phyloP scores from a whole-genome alignment of 2,797 vertebrate species.

The Syndactyla subalaris region DNA sequence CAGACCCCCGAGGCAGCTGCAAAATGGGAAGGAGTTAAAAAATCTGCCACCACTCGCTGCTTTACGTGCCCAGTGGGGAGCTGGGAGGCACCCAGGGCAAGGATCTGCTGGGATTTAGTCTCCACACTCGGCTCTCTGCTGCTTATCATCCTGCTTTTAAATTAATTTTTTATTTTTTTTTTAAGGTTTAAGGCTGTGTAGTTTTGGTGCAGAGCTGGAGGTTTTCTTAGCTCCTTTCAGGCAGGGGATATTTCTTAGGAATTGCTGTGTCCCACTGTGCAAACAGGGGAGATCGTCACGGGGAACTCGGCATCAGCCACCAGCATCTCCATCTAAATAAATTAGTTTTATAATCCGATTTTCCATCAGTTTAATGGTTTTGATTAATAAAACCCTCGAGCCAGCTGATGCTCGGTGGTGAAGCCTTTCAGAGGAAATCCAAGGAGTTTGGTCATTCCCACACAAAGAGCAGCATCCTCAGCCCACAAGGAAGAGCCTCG shows the following conservation, averaged over 20 bases:
- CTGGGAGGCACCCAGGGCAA: rapidly evolving
- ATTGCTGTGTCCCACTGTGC: neutral
- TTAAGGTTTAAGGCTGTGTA: rapidly evolving
- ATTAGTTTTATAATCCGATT: constrained; percentile 1
- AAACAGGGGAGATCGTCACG: rapidly evolving
- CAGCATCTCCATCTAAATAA: neutral
- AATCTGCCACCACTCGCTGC: rapidly evolving
- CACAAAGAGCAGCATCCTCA: neutral
- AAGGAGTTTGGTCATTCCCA: neutral
- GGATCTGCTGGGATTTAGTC: rapidly evolving
- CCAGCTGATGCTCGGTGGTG: neutral
- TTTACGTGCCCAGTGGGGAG: rapidly evolving
- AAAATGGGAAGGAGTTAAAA: neutral
- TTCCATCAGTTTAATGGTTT: neutral
- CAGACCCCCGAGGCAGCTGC: neutral
- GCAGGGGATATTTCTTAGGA: neutral
- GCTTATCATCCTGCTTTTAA: neutral
- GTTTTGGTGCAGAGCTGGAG: neutral
- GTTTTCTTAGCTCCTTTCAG: neutral
- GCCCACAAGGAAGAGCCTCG: neutral
- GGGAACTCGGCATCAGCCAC: neutral
- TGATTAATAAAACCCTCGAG: neutral
- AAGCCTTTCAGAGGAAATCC: neutral
- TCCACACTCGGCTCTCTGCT: neutral
- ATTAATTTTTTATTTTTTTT: neutral